These are phyloP conservation scores for Torymus auratus DNA, from an alignment of 2,888 invertebrate genomes.

Conservation along the genomic window DNA sequence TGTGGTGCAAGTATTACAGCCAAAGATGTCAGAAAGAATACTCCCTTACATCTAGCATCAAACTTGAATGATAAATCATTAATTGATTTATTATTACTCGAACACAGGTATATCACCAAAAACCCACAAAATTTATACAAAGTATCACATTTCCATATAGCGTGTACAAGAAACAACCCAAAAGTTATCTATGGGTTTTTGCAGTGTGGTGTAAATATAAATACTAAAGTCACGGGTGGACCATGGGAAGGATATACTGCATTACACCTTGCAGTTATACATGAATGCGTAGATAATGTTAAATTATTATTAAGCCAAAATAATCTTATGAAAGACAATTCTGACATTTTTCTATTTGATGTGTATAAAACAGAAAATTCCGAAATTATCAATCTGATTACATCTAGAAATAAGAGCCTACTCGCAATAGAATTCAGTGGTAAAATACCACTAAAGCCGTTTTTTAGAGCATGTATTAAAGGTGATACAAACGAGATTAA, in stretches of 20 bases:
- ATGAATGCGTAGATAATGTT: not conserved
- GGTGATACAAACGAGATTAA: too few species aligned
- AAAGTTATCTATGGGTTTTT: too few species aligned
- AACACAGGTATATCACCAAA: not conserved
- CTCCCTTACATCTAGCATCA: not conserved
- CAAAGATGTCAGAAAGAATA: not conserved
- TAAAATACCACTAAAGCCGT: too few species aligned
- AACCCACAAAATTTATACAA: not conserved
- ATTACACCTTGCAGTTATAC: not conserved
- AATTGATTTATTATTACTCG: not conserved
- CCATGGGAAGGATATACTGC: not conserved
- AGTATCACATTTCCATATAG: not conserved
- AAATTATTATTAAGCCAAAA: not conserved
- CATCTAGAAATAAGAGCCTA: too few species aligned
- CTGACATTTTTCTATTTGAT: too few species aligned
- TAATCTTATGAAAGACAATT: too few species aligned
- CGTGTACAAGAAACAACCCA: not conserved
- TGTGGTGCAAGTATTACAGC: not conserved
- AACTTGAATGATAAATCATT: not conserved
- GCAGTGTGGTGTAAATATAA: too few species aligned
- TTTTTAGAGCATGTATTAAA: too few species aligned
- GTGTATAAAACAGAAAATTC: too few species aligned
- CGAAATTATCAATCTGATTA: too few species aligned
- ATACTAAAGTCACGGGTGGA: too few species aligned
- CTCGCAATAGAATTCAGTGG: too few species aligned